These are phyloP conservation scores for Colinus virginianus DNA, from an alignment of 2,113 vertebrate genomes.

Conservation along the genomic window DNA sequence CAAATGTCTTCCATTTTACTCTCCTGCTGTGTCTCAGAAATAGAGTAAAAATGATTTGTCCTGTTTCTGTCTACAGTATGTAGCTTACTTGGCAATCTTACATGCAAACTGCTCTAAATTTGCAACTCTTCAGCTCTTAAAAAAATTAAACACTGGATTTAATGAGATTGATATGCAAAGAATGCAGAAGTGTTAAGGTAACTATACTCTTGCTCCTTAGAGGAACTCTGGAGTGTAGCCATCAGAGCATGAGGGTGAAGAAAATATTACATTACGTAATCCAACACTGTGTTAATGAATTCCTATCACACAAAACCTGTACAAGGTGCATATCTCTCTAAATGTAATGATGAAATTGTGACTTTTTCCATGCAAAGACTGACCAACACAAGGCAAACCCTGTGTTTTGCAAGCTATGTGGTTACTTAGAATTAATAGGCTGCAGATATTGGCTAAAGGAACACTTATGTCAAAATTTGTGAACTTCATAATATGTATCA, in stretches of 20 bases:
- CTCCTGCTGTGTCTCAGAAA: neutral
- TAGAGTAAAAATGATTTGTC: neutral
- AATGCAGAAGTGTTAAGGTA: neutral
- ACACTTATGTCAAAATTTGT: neutral
- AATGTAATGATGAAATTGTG: neutral
- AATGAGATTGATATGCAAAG: neutral
- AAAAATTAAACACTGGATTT: neutral
- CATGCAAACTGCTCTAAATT: neutral
- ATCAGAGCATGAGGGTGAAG: neutral
- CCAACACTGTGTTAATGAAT: neutral
- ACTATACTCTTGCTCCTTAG: neutral
- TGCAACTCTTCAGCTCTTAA: neutral
- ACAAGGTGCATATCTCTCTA: neutral
- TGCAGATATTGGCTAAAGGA: neutral
- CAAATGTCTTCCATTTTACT: neutral
- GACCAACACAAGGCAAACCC: neutral
- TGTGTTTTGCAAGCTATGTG: neutral
- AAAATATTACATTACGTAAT: neutral
- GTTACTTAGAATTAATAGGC: neutral
- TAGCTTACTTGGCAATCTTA: neutral
- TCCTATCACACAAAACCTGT: neutral
- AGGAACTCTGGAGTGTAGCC: neutral
- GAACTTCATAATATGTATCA: neutral
- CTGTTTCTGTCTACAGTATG: neutral
- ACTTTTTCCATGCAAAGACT: neutral